Evolutionary conservation across 2,797 vertebrate genomes (phyloP).

Genomic region (Gouania willdenowi): DNA sequence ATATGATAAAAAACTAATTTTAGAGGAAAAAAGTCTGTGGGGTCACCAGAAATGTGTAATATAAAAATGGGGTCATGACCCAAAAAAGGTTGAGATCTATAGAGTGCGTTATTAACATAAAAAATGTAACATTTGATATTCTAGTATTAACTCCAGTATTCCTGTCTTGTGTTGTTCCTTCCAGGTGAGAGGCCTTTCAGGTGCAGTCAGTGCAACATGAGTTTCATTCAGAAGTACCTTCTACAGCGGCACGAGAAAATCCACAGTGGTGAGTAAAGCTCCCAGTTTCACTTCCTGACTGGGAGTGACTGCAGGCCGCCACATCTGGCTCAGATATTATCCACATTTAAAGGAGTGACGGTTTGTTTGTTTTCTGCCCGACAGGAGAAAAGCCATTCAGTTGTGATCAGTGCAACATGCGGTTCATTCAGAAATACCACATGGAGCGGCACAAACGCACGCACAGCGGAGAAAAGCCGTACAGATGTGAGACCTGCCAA

Average conservation of each 20-base stretch:
- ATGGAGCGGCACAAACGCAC: slow-evolving; percentile 99
- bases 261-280: slow-evolving; percentile 84
- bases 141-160: too few species aligned
- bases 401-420: slow-evolving; percentile 99
- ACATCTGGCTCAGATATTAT: too few species aligned
- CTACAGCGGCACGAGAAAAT: slow-evolving; percentile 98
- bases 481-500: slow-evolving; percentile 98
- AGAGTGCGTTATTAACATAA: too few species aligned
- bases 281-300: too few species aligned
- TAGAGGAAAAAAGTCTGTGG: too few species aligned
- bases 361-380: too few species aligned
- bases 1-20: too few species aligned
- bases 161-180: slow-evolving; percentile 53
- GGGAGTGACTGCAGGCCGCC: neutral
- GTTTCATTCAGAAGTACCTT: slow-evolving; percentile 98
- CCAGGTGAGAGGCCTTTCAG: slow-evolving; percentile 97
- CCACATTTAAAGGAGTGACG: too few species aligned
- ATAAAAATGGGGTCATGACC: too few species aligned
- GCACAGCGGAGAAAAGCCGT: slow-evolving; percentile 99
- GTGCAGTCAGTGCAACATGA: slow-evolving; percentile 99
- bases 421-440: slow-evolving; percentile 99
- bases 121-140: too few species aligned
- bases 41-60: too few species aligned
- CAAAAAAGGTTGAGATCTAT: too few species aligned
- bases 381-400: slow-evolving; percentile 96